Base-by-base conservation (phyloP, 2,797 vertebrate species). In the Buphagus erythrorhynchus region DNA sequence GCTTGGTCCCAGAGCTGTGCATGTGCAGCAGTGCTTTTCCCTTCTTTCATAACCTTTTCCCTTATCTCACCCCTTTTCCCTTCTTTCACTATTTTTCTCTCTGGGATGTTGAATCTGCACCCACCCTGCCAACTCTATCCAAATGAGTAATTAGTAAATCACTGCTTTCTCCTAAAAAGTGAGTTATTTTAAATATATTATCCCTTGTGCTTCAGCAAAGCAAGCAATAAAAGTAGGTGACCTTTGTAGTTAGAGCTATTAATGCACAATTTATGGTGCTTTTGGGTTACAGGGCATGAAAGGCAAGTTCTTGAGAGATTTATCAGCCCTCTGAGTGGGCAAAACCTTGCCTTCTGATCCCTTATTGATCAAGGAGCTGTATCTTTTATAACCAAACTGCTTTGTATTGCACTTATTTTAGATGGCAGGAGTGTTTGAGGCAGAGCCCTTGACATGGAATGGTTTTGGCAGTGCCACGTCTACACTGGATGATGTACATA, bases 401-500 rank as follows among this genome's bases (percentile, higher is more conserved):
- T 19, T 16, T 25, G 18, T 38, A 3, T 22, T 75, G 29, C 31
- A 46, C 2, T 1, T n/a, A 33, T 5, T 87, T 72, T 33, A 62
- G 35, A 36, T 62, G 28, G 71, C 62, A 72, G 72, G 25, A 21
- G 28, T 26, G 33, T 79, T 5, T 15, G 61, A 66, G 77, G 33
- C 52, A 66, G 46, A 24, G 79, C 12, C 59, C 24, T 58, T 68
- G 58, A 62, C 51, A 1, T 6, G 9, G 24, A 52, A 2, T 2
- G 57, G 63, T 81, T 93, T 54, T 76, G 84, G 52, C 68, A 43
- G 45, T 45, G 84, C 71, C 86, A 54, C 22, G 2, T 66, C 76
- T 81, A 1, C 0, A 0, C 52, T 59, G 63, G 36, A 19, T 3
- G 4, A 33, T 17, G n/a, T 20, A 29, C 31, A 0, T 33, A 11